Conservation (phyloP, 2,797 vertebrate species). For the Cyclura pinguis region DNA sequence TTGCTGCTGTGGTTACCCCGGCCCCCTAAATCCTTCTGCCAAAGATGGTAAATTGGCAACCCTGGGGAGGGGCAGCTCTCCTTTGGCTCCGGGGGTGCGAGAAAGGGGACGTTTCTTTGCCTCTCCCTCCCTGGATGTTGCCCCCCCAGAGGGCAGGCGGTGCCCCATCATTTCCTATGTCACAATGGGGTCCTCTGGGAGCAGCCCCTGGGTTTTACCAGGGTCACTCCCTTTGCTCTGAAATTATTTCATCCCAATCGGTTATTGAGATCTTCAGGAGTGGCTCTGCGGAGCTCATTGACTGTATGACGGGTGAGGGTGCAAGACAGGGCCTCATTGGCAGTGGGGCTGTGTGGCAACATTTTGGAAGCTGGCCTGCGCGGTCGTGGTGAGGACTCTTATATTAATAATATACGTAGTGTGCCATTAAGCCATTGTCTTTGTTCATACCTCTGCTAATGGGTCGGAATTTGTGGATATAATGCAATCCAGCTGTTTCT, state of each 20-base stretch:
- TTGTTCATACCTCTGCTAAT: no score
- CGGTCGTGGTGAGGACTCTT: no score
- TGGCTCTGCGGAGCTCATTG: neutral
- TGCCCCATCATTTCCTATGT: neutral
- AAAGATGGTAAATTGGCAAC: slow-evolving; percentile 31
- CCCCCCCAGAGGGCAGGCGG: neutral
- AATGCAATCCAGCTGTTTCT: no score
- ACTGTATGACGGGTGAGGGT: no score
- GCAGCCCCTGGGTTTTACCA: neutral
- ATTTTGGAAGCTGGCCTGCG: no score
- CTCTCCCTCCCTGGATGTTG: neutral
- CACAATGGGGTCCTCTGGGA: slow-evolving; percentile 9
- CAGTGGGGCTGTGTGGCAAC: neutral
- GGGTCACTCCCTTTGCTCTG: neutral
- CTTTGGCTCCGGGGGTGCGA: neutral
- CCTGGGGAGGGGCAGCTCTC: neutral
- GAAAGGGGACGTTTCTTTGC: neutral
- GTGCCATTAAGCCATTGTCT: no score
- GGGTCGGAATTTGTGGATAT: no score
- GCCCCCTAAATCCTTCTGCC: slow-evolving; percentile 14
- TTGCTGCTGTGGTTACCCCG: neutral
- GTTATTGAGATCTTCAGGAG: neutral
- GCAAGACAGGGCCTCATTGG: neutral
- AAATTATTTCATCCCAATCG: no score
- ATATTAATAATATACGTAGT: no score